A percentile compares a stretch with the other conserved stretches of the same genome.
These are phyloP conservation scores for Pachyuromys duprasi DNA, from an alignment of 2,797 vertebrate genomes.

Conservation along the genomic window DNA sequence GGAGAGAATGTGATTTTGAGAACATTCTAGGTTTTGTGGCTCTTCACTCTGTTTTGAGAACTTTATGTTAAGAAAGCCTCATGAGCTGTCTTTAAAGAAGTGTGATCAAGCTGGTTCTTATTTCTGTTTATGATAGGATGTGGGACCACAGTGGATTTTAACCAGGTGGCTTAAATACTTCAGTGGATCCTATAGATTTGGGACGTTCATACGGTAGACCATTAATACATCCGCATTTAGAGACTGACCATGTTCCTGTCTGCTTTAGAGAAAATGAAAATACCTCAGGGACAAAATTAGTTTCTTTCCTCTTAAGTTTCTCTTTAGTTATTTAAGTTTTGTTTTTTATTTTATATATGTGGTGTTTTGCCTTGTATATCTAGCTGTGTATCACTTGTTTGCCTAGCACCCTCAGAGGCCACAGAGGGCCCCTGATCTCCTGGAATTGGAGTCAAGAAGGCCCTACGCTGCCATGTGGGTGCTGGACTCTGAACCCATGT, in stretches of 20 bases:
- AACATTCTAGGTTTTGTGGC: not conserved
- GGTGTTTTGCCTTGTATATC: not conserved
- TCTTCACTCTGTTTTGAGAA: not conserved
- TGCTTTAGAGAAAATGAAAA: slow-evolving; percentile 47
- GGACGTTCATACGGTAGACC: slow-evolving; percentile 25
- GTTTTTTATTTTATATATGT: not conserved
- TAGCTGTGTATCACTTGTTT: not conserved
- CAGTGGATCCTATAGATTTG: slow-evolving; percentile 29
- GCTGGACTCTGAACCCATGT: not conserved
- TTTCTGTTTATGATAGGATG: slow-evolving; percentile 52
- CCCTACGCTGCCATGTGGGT: not conserved
- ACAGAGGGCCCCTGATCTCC: not conserved
- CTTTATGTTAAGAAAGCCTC: not conserved
- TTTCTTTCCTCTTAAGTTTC: slow-evolving; percentile 46
- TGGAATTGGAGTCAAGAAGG: not conserved
- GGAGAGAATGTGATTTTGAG: not conserved
- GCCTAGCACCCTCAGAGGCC: not conserved
- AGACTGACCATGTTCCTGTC: slow-evolving; percentile 17
- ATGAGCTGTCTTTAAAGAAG: not conserved
- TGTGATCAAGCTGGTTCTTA: not conserved
- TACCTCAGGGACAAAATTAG: not conserved
- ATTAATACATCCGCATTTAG: slow-evolving; percentile 8
- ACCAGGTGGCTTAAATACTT: not conserved
- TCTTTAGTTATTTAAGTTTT: not conserved
- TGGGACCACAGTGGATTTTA: slow-evolving; percentile 42